These are phyloP conservation scores for Porites divaricata DNA, from an alignment of 92 coral and sea anemone genomes.

Conservation along the genomic window DNA sequence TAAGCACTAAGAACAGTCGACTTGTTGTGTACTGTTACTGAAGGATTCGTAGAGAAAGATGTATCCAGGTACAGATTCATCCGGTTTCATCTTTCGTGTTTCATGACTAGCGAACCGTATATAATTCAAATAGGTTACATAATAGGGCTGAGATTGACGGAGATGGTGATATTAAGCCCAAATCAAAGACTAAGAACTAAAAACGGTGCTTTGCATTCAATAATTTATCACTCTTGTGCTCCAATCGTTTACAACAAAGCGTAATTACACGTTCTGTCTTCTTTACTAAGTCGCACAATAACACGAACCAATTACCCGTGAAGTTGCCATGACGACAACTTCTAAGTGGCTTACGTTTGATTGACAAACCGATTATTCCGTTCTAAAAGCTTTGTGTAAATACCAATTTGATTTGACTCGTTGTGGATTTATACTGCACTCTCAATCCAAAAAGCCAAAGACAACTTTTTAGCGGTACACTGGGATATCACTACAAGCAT, in stretches of 20 bases:
- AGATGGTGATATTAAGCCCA: background rate
- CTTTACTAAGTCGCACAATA: background rate
- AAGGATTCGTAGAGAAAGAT: too few relatives aligned
- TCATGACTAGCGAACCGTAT: too few relatives aligned
- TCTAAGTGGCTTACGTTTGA: slow-evolving; percentile 13
- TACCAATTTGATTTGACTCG: background rate
- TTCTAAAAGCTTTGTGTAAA: background rate
- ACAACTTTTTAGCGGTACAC: background rate
- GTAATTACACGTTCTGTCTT: slow-evolving; percentile 2
- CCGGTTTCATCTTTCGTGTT: too few relatives aligned
- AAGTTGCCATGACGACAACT: slow-evolving; percentile 13
- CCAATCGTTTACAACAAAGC: background rate
- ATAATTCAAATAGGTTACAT: too few relatives aligned
- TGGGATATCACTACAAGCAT: background rate
- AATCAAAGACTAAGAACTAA: background rate
- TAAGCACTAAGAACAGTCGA: too few relatives aligned
- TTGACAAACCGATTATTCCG: slow-evolving; percentile 28
- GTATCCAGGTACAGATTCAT: too few relatives aligned
- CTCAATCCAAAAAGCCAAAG: background rate
- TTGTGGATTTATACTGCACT: background rate
- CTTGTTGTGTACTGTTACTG: too few relatives aligned
- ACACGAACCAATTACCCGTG: background rate
- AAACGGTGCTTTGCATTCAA: slow-evolving; percentile 4
- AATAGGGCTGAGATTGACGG: too few relatives aligned
- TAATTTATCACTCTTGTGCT: background rate